Conservation (phyloP, 2,113 vertebrate genomes). For the Xerus inauris region DNA sequence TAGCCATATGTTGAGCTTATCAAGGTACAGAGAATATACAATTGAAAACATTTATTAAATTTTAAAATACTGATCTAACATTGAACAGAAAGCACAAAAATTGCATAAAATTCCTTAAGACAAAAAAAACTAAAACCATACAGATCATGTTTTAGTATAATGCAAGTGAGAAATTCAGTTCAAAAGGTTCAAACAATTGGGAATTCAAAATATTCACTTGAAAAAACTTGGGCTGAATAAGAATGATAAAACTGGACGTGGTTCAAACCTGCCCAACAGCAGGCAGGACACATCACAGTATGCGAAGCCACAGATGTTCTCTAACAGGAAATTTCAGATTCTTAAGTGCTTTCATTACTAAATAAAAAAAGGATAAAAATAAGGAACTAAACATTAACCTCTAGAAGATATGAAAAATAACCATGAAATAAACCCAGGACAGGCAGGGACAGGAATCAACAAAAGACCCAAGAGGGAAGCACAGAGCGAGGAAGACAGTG, state of each 20-base stretch:
- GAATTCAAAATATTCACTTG: background rate
- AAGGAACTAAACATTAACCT: background rate
- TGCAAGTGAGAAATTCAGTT: background rate
- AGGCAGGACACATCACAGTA: background rate
- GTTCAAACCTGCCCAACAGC: background rate
- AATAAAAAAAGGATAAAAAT: background rate
- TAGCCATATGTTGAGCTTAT: background rate
- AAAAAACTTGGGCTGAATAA: conserved; percentile 12
- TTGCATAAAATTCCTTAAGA: background rate
- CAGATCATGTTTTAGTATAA: background rate
- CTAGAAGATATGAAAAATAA: background rate
- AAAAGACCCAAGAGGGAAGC: conserved; percentile 4
- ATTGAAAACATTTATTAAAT: background rate
- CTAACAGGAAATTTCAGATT: background rate
- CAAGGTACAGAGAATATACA: background rate
- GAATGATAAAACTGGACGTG: background rate
- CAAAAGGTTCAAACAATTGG: background rate
- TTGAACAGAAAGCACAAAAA: conserved; percentile 21
- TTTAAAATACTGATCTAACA: conserved; percentile 20
- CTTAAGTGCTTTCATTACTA: background rate
- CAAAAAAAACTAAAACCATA: background rate
- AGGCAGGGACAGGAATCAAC: background rate
- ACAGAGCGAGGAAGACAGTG: background rate
- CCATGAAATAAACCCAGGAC: background rate
- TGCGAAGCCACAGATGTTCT: background rate